Base-by-base conservation (phyloP, 2,113 vertebrate species). In the Callospermophilus lateralis region DNA sequence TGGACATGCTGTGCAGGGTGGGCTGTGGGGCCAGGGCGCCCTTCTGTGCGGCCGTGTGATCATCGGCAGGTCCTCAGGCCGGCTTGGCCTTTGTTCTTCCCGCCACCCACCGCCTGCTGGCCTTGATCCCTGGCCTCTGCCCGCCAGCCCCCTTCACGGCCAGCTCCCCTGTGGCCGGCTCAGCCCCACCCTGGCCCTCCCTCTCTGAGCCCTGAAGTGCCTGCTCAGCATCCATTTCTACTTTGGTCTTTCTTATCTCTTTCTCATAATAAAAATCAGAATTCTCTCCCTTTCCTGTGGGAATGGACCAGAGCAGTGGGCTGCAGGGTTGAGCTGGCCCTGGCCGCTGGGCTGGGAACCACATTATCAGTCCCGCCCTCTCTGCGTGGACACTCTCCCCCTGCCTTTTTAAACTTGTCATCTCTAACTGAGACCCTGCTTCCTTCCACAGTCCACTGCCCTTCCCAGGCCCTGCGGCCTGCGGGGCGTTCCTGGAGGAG, bases 41-140 rank as follows among this genome's bases (percentile, higher is more conserved):
- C 48, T n/a, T n/a, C 45, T 0, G 32, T 42, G 16, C 19, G 22
- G n/a, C 53, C 6, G 30, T 53, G 79, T 65, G 37, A 74, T 92
- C 42, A 83, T 68, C 77, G 1, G 28, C 51, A 39, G 55, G 78
- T 39, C 65, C 58, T 73, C 73, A 12, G 55, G 80, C 53, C 39
- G 13, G 10, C 73, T 42, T 65, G 11, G 90, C 48, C 94, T 95
- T 93, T 95, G 94, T 84, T 95, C 90, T 89, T 89, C 86, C 93
- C 78, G 16, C 58, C 74, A 55, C 84, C 24, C 48, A 55, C 76
- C 10, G 17, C 55, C 58, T 13, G 6, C 76, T 19, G 22, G 48
- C 63, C 84, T 86, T 63, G 63, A 39, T 45, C 24, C 55, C 15
- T 37, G 61, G 53, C 79, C 80, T n/a, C 45, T 51, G 45, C 32